Evolutionary conservation across 2,888 invertebrate species (phyloP), one percentile per base, ranked within the genome.

Genomic region (Lutraria lutraria): DNA sequence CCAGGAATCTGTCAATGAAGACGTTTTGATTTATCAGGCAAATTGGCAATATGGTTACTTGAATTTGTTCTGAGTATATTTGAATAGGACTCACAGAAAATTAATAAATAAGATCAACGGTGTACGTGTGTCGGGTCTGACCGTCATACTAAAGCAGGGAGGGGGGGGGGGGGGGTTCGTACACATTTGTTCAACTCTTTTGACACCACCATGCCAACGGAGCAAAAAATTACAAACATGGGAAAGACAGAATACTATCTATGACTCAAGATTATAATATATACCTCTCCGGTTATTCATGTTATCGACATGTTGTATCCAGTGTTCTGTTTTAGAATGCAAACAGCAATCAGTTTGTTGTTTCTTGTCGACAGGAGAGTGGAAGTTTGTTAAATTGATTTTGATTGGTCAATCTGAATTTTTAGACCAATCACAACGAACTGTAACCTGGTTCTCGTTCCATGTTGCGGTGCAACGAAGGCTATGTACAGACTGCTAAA

Each of bases 341-440:
- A 34, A 19, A 34, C 31, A 76, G 31, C 16, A 15, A 1, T 31
- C 72, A 76, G 63, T 76, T 76, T 76, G 76, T 76, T 76, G 29
- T 76, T 31, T 76, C 76, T 76, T 34, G 76, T 76, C 76, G 76
- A 76, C 76, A 76, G 31, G 76, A 34, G 16, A 76, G 0, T 34
- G 31, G 0, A 34, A 19, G 19, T 76, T 4, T 76, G 76, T 76
- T 19, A 76, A 76, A 31, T 19, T 34, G 34, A 76, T 76, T 34
- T 4, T 76, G 1, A 76, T 76, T 76, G 76, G 76, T 13, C 19
- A 6, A 34, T 76, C 29, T 34, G 6, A 76, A 76, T 31, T 31
- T 15, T 13, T 31, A 53, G 81, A 81, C 81, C 25, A 52, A 81
- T 54, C 81, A 34, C 8, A 76, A 25, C 25, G 63, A 43, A 43